Evolutionary conservation across 2,888 invertebrate genomes (phyloP), one percentile per base, ranked within the genome.

Genomic region (Mongoloraphidia duomilia): DNA sequence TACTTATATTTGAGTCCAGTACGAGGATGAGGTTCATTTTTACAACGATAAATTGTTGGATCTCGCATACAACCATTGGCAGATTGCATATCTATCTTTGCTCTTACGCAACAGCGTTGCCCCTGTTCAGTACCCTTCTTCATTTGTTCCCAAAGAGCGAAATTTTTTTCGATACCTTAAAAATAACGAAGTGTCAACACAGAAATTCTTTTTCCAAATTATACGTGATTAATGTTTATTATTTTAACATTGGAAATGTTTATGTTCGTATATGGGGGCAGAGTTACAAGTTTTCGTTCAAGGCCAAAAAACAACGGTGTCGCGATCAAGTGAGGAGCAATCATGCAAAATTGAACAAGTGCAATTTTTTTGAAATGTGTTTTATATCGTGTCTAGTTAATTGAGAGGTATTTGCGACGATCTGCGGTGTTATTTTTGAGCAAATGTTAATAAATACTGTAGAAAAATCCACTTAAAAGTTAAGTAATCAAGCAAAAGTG

Each of bases 31-130:
- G 82, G 75, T 64, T 97, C 96, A 46, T 84, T 84, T 69, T 99
- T 99, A 71, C 96, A 98, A 12, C 98, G 76, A 67, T 96, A 99
- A 61, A 99, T 95, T 26, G 97, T 96, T 34, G 98, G 98, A 73
- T 99, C 98, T 36, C 98, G 75, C 79, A 99, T 71, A 60, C 96
- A 97, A 2, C 98, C 98, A 67, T 98, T 99, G 13, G 82, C 73
- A 0, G 94, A 94, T 59, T 83, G 77, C 93, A 97, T 97, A 68
- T 96, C 92, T 51, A 99, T 95, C 73, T 95, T 97, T 0, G 95
- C 95, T 47, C 98, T 78, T 0, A 98, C 92, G 63, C 95, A 95
- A 64, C 91, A 96, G 58, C 82, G 81, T 52, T 87, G 83, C 0
- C 98, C 98, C 4, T 68, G 63, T 9, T 70, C 72, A 0, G 82